Conservation (phyloP, 2,797 vertebrate species). For the Sebastes wilsoni region DNA sequence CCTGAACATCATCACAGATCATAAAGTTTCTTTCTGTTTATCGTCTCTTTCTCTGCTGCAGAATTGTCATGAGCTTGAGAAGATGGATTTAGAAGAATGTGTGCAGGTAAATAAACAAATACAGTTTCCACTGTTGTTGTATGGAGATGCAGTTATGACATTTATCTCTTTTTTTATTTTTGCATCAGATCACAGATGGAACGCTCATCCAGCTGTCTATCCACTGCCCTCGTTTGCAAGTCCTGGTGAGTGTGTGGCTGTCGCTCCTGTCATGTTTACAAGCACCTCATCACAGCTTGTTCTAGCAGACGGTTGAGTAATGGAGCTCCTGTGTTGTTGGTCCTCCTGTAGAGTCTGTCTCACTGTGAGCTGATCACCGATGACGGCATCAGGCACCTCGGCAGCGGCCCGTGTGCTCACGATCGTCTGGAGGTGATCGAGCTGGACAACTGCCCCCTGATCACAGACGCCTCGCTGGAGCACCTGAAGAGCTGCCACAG, state of each 20-base stretch:
- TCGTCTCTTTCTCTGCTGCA: slow-evolving; percentile 58
- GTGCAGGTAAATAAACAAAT: slow-evolving; percentile 88
- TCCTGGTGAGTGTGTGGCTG: slow-evolving; percentile 87
- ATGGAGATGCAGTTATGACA: background rate
- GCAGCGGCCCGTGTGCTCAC: slow-evolving; percentile 95
- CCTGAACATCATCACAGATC: background rate
- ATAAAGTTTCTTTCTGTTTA: background rate
- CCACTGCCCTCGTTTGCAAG: slow-evolving; percentile 96
- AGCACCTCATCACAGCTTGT: background rate
- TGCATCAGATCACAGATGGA: slow-evolving; percentile 92
- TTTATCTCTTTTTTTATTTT: slow-evolving; percentile 16
- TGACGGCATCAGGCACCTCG: slow-evolving; percentile 95
- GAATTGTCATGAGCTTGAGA: slow-evolving; percentile 98
- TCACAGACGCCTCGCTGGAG: slow-evolving; percentile 97
- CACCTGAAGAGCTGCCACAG: slow-evolving; percentile 98
- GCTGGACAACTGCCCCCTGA: slow-evolving; percentile 98
- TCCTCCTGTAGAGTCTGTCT: slow-evolving; percentile 88
- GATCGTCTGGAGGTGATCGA: slow-evolving; percentile 97
- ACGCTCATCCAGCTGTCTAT: slow-evolving; percentile 97
- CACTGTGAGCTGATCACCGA: slow-evolving; percentile 99
- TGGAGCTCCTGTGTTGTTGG: background rate
- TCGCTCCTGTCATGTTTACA: background rate
- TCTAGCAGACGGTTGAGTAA: slow-evolving; percentile 7
- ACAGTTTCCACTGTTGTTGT: background rate
- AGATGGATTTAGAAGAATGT: slow-evolving; percentile 99